Evolutionary conservation across 2,888 invertebrate genomes (phyloP), one percentile per base, ranked within the genome.

Genomic region (Lordiphosa andalusiaca): DNA sequence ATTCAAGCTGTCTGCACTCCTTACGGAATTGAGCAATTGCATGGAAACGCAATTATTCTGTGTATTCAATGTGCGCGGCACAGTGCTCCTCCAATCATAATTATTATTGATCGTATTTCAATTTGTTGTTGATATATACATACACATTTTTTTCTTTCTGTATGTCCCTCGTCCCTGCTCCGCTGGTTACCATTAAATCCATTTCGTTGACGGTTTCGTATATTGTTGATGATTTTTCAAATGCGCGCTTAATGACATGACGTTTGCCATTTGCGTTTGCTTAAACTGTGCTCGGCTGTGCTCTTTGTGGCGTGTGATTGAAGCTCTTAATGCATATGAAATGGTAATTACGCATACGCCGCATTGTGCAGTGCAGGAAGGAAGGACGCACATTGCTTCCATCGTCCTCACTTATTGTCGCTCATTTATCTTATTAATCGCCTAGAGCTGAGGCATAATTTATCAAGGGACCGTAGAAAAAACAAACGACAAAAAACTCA

Each of bases 71-170:
- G 69, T 75, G 67, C 73, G 42, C 70, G 50, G 42, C 37, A 33
- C 25, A 6, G 6, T 41, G 48, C 33, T 48, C 33, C 53, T 57
- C 71, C 77, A 69, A 64, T 67, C 74, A 76, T 86, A 86, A 84
- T 84, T 85, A 86, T 86, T 84, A 86, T 84, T 86, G 84, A 86
- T 86, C 81, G 83, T 51, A 69, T 82, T 80, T 84, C 84, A 77
- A 77, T 77, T 82, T 77, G 84, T 71, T 81, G 77, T 3, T 30
- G 30, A 30, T 30, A 30, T 30, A 30, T 30, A 30, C 70, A 73
- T 77, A 76, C 2, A 16, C 16, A 16, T 1, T 2, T 16, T 61
- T 69, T 47, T 69, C n/a, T n/a, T 53, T 62, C 54, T 50, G 46
- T 56, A 39, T 49, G 33, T 49, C 49, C 35, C 55, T 16, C 44